Evolutionary conservation across 2,888 invertebrate species (phyloP), one percentile per base, ranked within the genome.

Genomic region (Lordiphosa andalusiaca): DNA sequence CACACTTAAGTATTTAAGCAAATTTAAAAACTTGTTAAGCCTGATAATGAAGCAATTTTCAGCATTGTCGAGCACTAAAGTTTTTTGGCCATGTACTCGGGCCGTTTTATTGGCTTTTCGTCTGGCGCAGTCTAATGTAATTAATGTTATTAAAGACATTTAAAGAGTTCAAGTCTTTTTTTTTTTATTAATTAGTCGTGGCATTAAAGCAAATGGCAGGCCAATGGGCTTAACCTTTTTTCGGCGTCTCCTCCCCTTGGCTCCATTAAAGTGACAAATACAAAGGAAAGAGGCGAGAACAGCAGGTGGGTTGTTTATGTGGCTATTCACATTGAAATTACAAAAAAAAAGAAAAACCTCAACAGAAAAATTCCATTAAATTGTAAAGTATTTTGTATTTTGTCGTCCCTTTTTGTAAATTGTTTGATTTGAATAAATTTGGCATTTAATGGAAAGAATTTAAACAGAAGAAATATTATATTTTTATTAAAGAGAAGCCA

Each of bases 11-110:
- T 69, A 68, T 73, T 80, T 80, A 80, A 83, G 83, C 68, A 83
- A 83, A 83, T 83, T 80, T 69, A 62, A 83, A 80, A 80, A 75
- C 80, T 83, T 83, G 65, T 71, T 80, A 83, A 80, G 83, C 73
- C 62, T 50, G 40, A 65, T 80, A 73, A 78, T 78, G 76, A 71
- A 77, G 71, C 64, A 71, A 77, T 81, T 73, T 69, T 42, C 50
- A 44, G 55, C 59, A 58, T 53, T 64, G 56, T 25, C 23, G 23
- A 38, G 64, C 47, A 50, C 47, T 47, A 37, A 53, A 57, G 67
- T 62, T 25, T 25, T 16, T 25, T 44, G 13, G 49, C 53, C 36
- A 25, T 49, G 16, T 44, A 54, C 44, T 48, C 49, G 49, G 39
- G 30, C 44, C 30, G 53, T 57, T 57, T 73, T 63, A 71, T 71